Conservation (phyloP, 2,888 invertebrate genomes). For the Nesidiocoris tenuis region DNA sequence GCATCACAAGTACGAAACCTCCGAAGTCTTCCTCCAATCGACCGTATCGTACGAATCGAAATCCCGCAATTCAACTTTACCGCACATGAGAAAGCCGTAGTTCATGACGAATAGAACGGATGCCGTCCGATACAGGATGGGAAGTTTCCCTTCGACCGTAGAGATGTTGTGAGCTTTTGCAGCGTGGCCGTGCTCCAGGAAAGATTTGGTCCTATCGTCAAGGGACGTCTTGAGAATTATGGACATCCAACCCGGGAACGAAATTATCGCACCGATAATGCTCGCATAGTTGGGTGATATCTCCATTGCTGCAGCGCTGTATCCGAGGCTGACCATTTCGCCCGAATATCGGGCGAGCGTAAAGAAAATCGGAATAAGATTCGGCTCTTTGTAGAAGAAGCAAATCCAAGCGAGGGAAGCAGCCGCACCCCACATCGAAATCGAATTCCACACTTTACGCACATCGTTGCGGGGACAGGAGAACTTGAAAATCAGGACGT, state of each 20-base stretch:
- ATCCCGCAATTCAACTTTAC: slow-evolving; percentile 8
- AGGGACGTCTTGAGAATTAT: neutral
- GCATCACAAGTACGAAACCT: slow-evolving; percentile 18
- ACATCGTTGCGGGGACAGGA: slow-evolving; percentile 5
- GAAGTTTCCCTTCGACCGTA: neutral
- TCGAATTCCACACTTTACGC: slow-evolving; percentile 5
- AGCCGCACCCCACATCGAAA: slow-evolving; percentile 23
- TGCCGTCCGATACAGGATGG: slow-evolving; percentile 8
- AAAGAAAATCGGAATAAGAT: neutral
- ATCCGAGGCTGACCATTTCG: neutral
- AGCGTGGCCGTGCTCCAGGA: too few relatives aligned
- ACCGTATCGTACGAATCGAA: slow-evolving; percentile 4
- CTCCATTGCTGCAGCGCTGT: neutral
- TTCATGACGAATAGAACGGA: slow-evolving; percentile 17
- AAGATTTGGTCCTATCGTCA: neutral
- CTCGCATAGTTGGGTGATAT: slow-evolving; percentile 22
- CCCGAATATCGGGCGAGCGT: neutral
- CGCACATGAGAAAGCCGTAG: slow-evolving; percentile 19
- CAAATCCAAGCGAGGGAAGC: slow-evolving; percentile 5
- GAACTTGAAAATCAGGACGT: slow-evolving; percentile 2
- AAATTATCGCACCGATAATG: neutral
- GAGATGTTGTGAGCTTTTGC: neutral
- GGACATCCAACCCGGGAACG: slow-evolving; percentile 4
- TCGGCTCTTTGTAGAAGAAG: neutral
- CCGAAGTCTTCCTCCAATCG: slow-evolving; percentile 25